Evolutionary conservation across 2,113 vertebrate species (phyloP).

Genomic region (Xiphophorus hellerii): DNA sequence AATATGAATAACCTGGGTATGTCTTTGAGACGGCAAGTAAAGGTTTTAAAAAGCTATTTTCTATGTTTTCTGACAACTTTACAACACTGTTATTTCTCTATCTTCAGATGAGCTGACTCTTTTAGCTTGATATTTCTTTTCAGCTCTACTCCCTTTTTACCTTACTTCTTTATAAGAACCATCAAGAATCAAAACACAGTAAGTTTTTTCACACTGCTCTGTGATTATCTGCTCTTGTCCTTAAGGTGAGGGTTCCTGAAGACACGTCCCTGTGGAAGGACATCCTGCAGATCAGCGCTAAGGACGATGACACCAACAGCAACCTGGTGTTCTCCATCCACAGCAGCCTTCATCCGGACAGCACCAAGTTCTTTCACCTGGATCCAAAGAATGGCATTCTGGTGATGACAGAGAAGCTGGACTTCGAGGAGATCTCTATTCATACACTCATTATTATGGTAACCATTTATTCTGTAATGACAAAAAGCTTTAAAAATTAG

Average conservation of each 20-base stretch:
- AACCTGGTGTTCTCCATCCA: slow-evolving; percentile 91
- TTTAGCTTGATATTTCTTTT: background rate
- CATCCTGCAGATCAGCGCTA: slow-evolving; percentile 87
- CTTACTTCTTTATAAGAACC: background rate
- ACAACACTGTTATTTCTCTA: background rate
- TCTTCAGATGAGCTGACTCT: background rate
- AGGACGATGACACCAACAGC: slow-evolving; percentile 87
- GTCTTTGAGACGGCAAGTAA: background rate
- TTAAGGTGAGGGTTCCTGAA: slow-evolving; percentile 84
- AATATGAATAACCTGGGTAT: background rate
- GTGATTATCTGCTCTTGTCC: background rate
- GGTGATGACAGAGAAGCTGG: slow-evolving; percentile 85
- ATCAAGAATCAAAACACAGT: background rate
- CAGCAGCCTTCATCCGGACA: slow-evolving; percentile 84
- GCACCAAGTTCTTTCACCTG: slow-evolving; percentile 87
- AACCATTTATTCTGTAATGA: slow-evolving; percentile 21
- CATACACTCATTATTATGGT: slow-evolving; percentile 93
- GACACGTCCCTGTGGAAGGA: slow-evolving; percentile 87
- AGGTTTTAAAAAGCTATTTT: background rate
- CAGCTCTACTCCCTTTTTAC: background rate
- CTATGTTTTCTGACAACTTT: background rate
- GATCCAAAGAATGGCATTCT: slow-evolving; percentile 89
- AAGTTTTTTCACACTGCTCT: background rate
- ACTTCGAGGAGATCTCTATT: slow-evolving; percentile 81
- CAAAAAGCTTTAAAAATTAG: too few relatives aligned